Percentiles rank a stretch among this genome's conserved stretches.
phyloP scores from a whole-genome alignment of 2,113 vertebrate species.

The Passerina amoena region DNA sequence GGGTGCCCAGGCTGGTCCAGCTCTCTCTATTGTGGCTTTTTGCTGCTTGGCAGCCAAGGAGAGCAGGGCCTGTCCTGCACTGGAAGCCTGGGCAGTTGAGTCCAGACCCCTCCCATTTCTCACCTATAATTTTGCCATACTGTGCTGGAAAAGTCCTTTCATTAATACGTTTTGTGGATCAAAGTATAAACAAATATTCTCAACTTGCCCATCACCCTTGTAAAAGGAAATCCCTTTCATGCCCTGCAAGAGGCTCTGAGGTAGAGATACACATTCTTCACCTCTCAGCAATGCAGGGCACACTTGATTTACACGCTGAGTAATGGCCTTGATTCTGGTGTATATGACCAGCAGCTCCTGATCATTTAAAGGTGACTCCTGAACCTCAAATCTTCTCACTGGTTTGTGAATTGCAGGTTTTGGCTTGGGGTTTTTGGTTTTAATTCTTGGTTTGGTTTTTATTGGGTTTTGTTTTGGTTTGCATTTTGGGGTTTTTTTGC shows the following conservation, averaged over 20 bases:
- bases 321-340: accelerated
- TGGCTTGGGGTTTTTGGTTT: neutral
- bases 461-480: neutral
- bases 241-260: neutral
- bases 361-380: neutral
- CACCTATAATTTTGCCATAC: neutral
- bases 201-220: neutral
- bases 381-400: neutral
- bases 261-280: neutral
- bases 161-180: neutral
- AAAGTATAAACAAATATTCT: neutral
- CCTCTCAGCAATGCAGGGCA: accelerated
- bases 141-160: neutral
- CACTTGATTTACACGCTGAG: neutral
- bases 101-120: neutral
- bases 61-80: neutral
- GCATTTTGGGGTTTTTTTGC: neutral
- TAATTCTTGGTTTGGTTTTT: neutral
- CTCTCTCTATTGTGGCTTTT: accelerated
- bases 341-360: neutral
- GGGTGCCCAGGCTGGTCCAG: neutral
- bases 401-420: neutral
- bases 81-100: too few species aligned
- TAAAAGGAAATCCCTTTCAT: neutral
- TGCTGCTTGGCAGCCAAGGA: neutral